A percentile compares a stretch with the other conserved stretches of the same genome.
These are phyloP conservation scores for Lepidurus packardi DNA, from an alignment of 1,140 invertebrate species.

Conservation along the genomic window DNA sequence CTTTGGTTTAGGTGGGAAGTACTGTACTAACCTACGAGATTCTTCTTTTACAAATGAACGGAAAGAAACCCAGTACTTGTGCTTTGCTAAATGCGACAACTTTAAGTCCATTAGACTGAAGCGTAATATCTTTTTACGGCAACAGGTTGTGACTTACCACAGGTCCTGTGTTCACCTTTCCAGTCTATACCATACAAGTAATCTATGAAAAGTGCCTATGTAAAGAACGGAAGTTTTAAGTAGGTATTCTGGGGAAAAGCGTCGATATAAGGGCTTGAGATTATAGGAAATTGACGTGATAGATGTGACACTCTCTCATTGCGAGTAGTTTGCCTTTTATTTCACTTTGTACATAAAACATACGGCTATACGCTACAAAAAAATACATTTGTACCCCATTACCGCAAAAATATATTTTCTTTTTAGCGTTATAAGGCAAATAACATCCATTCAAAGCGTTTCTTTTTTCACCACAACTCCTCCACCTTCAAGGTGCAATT, in stretches of 20 bases:
- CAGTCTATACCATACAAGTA: too few species aligned
- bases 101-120: neutral
- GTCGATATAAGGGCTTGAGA: too few species aligned
- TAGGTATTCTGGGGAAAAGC: too few species aligned
- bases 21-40: slow-evolving; percentile 31
- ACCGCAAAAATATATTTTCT: neutral
- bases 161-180: too few species aligned
- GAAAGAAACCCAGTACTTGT: neutral
- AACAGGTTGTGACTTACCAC: too few species aligned
- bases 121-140: neutral
- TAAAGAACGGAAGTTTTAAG: too few species aligned
- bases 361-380: too few species aligned
- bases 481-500: neutral
- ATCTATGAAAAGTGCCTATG: too few species aligned
- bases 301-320: too few species aligned
- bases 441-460: neutral
- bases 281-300: too few species aligned
- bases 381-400: neutral
- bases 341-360: too few species aligned
- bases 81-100: neutral
- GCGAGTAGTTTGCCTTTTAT: too few species aligned
- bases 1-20: slow-evolving; percentile 27
- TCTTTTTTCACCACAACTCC: neutral
- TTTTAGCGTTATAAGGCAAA: neutral
- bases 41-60: slow-evolving; percentile 23